Evolutionary conservation across 2,113 vertebrate genomes (phyloP), one percentile per base, ranked within the genome.

Genomic region (Sakesphorus luctuosus): DNA sequence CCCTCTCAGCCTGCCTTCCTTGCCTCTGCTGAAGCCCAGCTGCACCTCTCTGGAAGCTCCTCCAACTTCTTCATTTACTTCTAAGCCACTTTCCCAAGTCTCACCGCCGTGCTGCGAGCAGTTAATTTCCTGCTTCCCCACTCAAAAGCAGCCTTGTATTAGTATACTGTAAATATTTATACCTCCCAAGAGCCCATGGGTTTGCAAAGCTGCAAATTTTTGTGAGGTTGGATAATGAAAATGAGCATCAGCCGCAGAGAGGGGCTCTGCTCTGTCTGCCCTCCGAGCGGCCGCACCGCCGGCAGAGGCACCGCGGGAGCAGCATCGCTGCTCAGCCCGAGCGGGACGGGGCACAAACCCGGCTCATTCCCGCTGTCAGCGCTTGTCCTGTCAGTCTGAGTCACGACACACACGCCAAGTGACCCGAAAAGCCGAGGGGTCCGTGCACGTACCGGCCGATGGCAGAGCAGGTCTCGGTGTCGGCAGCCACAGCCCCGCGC

Each of bases 401-500:
- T 0, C 88, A 9, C 2, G 1, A 15, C 72, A 40, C 0, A 6
- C 4, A 0, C 31, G 0, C 8, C 35, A 5, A 0, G 12, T 5
- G 29, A 68, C 16, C 49, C 9, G 4, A 13, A 69, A 63, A 71
- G 18, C 24, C 3, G 3, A 49, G 77, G 5, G n/a, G 20, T 76
- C 40, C 1, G 16, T 0, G 53, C 94, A 97, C 98, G 19, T 96
- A 99, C 99, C 98, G 97, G 97, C 98, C 98, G 59, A 99, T 94
- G 63, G 92, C 35, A 9, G 99, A 99, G 92, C 98, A 99, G 31
- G n/a, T 97, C 80, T 77, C 90, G 3, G 98, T 98, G 96, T 99
- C 99, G 9, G 99, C 98, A 18, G 98, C 98, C 84, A 99, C 98
- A 1, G 98, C 98, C 3, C 96, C 99, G 3, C 78, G 96, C 23